phyloP scores from a whole-genome alignment of 2,888 invertebrate genomes.

The Ryuthela nishihirai region DNA sequence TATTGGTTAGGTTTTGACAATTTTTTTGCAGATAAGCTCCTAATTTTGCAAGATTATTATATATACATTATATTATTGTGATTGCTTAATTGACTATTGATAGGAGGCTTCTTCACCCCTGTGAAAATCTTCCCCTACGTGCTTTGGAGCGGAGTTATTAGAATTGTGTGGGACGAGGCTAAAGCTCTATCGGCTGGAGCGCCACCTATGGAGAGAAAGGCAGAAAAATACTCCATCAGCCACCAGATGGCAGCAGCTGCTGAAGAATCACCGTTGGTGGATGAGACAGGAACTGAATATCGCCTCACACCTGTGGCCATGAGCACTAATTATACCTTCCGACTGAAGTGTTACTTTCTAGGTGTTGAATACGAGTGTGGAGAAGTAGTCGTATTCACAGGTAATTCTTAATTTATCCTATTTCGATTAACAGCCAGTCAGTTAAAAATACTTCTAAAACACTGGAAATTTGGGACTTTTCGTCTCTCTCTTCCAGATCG shows the following conservation, averaged over 20 bases:
- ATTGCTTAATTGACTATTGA: not conserved
- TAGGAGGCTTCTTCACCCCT: conserved; percentile 24
- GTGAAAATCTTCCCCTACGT: conserved; percentile 12
- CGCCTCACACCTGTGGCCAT: conserved; percentile 8
- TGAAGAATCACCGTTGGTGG: not conserved
- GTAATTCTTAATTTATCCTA: too few species aligned
- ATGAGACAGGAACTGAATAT: conserved; percentile 8
- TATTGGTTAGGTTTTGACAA: too few species aligned
- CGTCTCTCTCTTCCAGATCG: too few species aligned
- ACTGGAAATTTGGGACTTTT: too few species aligned
- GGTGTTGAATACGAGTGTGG: conserved; percentile 10
- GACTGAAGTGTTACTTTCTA: conserved; percentile 8
- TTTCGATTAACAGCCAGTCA: too few species aligned
- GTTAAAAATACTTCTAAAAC: too few species aligned
- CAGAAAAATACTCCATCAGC: conserved; percentile 8
- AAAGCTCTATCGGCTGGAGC: conserved; percentile 4
- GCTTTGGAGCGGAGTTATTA: conserved; percentile 19
- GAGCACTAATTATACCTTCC: conserved; percentile 8
- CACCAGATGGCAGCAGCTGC: not conserved
- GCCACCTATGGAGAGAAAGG: not conserved
- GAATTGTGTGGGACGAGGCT: conserved; percentile 18
- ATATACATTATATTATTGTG: too few species aligned
- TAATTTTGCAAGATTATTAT: too few species aligned
- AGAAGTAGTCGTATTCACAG: conserved; percentile 7
- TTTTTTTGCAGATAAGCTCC: too few species aligned